These are phyloP conservation scores for Synchiropus splendidus DNA, from an alignment of 2,113 vertebrate genomes.

Conservation along the genomic window DNA sequence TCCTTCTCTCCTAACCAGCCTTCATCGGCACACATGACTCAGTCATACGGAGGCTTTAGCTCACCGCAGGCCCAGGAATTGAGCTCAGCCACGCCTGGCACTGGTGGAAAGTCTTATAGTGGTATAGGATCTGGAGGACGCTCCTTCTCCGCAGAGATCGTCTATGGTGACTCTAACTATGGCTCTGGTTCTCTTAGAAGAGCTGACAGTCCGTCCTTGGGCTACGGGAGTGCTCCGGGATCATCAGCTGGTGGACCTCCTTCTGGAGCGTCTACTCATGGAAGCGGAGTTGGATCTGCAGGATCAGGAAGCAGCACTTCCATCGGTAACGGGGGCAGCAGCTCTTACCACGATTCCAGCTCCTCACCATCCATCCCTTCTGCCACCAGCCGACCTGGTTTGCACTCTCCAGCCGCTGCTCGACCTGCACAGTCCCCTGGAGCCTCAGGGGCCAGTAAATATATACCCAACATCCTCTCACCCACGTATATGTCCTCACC, in stretches of 20 bases:
- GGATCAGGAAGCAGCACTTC: slow-evolving; percentile 35
- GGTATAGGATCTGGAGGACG: slow-evolving; percentile 46
- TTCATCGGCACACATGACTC: slow-evolving; percentile 52
- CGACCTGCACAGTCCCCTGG: slow-evolving; percentile 74
- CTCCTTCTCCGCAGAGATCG: slow-evolving; percentile 72
- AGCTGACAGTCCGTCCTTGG: slow-evolving; percentile 72
- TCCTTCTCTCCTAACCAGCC: slow-evolving; percentile 69
- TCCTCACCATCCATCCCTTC: slow-evolving; percentile 66
- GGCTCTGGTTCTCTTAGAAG: slow-evolving; percentile 54
- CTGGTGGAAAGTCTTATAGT: slow-evolving; percentile 51
- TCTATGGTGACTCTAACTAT: slow-evolving; percentile 61
- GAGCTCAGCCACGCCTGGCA: slow-evolving; percentile 52
- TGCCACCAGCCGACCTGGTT: slow-evolving; percentile 66
- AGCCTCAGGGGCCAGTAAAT: slow-evolving; percentile 68
- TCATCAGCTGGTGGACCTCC: slow-evolving; percentile 29
- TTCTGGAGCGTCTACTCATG: slow-evolving; percentile 45
- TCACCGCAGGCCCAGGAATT: slow-evolving; percentile 70
- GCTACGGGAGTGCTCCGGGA: slow-evolving; percentile 55
- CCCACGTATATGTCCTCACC: slow-evolving; percentile 72
- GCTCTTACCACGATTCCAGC: slow-evolving; percentile 72
- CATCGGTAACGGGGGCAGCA: slow-evolving; percentile 34
- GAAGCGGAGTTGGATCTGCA: slow-evolving; percentile 35
- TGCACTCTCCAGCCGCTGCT: slow-evolving; percentile 73
- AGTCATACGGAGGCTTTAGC: slow-evolving; percentile 69
- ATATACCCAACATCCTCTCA: slow-evolving; percentile 73